Evolutionary conservation across 2,113 vertebrate species (phyloP).

Genomic region (Glaucomys volans): DNA sequence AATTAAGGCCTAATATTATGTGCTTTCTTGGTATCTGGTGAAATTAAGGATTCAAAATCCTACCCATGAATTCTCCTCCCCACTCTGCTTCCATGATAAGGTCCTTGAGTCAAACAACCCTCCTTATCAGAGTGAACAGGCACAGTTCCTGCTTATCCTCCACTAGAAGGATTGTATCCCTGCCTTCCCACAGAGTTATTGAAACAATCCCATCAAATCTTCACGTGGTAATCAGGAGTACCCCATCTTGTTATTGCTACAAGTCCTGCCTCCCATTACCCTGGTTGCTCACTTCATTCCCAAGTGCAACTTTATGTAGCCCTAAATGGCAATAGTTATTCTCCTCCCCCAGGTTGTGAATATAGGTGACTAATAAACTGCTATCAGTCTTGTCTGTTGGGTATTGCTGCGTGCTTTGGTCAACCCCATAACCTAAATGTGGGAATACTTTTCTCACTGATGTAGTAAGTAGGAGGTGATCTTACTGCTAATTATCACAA

Average conservation of each 20-base stretch:
- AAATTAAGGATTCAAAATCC: background rate
- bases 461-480: background rate
- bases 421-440: background rate
- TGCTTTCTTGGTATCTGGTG: background rate
- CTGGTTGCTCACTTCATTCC: background rate
- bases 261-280: background rate
- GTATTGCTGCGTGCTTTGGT: background rate
- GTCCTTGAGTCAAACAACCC: background rate
- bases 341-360: background rate
- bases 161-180: background rate
- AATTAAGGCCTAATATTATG: background rate
- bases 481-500: background rate
- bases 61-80: background rate
- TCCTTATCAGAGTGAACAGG: background rate
- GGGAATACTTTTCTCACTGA: background rate
- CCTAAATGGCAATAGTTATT: background rate
- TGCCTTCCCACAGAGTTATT: background rate
- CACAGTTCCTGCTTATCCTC: conserved; percentile 16
- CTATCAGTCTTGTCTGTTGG: background rate
- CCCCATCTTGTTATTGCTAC: background rate
- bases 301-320: background rate
- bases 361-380: background rate
- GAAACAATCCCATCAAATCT: background rate
- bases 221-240: background rate
- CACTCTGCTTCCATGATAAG: background rate